These are phyloP conservation scores for Stenchaetothrips biformis DNA, from an alignment of 2,888 invertebrate species.

Conservation along the genomic window DNA sequence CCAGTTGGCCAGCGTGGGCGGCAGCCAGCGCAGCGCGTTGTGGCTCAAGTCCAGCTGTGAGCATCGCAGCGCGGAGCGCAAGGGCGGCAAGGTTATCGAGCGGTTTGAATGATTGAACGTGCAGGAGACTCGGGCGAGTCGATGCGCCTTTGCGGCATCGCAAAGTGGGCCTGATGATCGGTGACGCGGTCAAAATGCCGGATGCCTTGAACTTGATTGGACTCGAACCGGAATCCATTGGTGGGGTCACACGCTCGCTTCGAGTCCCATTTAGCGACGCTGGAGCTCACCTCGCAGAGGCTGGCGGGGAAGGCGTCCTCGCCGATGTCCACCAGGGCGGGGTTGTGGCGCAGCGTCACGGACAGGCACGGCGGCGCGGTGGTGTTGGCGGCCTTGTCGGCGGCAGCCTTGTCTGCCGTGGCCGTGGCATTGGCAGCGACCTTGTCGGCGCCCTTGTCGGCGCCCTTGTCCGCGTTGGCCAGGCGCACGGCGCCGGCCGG, in stretches of 20 bases:
- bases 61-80: background rate
- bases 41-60: conserved; percentile 37
- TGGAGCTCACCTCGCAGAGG: conserved; percentile 32
- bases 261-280: no score
- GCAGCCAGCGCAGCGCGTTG: conserved; percentile 35
- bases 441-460: background rate
- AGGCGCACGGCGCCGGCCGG: background rate
- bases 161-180: background rate
- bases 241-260: no score
- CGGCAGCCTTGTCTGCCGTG: background rate
- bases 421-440: background rate
- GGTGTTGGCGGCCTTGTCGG: no score
- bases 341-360: conserved; percentile 27
- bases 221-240: no score
- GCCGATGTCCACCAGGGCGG: conserved; percentile 28
- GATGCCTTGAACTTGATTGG: no score
- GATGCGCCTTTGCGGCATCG: no score
- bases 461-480: background rate
- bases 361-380: background rate
- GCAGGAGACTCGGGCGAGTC: no score
- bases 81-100: no score
- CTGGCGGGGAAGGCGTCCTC: conserved; percentile 29
- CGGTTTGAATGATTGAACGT: no score
- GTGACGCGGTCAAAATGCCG: no score
- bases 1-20: conserved; percentile 31